Evolutionary conservation across 2,888 invertebrate species (phyloP).

Genomic region (Drosophila anomelani): DNA sequence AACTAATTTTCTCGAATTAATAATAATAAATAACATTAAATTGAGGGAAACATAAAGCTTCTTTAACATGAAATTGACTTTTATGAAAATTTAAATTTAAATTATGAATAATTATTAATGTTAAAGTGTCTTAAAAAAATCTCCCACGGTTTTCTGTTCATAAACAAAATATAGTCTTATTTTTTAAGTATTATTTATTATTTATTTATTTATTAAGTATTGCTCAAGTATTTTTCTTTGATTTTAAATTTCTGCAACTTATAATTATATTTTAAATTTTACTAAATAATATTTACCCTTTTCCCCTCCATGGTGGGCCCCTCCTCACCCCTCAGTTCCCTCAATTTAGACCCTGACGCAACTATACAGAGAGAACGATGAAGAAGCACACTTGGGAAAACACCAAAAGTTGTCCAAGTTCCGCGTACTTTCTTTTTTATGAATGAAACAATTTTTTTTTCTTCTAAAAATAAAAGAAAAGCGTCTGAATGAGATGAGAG

Average conservation of each 20-base stretch:
- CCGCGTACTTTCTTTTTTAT: slow-evolving; percentile 70
- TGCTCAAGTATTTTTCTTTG: background rate
- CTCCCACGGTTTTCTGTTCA: background rate
- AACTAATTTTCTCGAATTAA: background rate
- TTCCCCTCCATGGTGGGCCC: background rate
- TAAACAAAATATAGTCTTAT: background rate
- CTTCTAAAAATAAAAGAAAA: slow-evolving; percentile 55
- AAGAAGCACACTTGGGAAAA: slow-evolving; percentile 47
- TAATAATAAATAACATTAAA: background rate
- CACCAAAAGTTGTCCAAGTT: slow-evolving; percentile 79
- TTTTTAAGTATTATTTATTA: background rate
- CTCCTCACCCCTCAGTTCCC: slow-evolving; percentile 1
- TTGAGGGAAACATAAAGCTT: background rate
- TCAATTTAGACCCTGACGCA: slow-evolving; percentile 45
- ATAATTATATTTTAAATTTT: background rate
- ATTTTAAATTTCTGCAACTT: background rate
- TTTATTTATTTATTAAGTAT: background rate
- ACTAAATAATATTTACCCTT: background rate
- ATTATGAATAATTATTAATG: background rate
- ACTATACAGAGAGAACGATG: slow-evolving; percentile 33
- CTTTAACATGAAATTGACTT: background rate
- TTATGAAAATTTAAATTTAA: background rate
- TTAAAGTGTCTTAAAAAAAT: background rate
- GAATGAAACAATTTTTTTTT: slow-evolving; percentile 64
- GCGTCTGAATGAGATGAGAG: slow-evolving; percentile 10